These are phyloP conservation scores for Hippoglossus stenolepis DNA, from an alignment of 2,113 vertebrate genomes.

Conservation along the genomic window DNA sequence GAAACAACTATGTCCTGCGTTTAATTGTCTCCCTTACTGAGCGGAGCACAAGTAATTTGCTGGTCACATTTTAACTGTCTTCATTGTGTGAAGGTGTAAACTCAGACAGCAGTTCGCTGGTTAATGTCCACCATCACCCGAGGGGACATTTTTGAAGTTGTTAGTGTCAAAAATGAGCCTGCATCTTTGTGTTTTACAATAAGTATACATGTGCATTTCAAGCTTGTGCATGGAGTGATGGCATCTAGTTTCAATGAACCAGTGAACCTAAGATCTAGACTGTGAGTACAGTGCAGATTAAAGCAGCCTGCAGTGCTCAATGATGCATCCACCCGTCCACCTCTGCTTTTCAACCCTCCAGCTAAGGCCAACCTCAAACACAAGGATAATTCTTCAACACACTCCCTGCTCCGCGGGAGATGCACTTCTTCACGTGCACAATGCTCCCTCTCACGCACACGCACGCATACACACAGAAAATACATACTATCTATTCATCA, in stretches of 20 bases:
- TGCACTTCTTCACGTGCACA: constrained; percentile 32
- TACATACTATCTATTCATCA: constrained; percentile 49
- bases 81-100: constrained; percentile 53
- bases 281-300: constrained; percentile 43
- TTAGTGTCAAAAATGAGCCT: constrained; percentile 11
- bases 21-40: constrained; percentile 57
- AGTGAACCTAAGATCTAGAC: constrained; percentile 27
- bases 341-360: constrained; percentile 61
- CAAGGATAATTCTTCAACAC: constrained; percentile 58
- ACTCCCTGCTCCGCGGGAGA: constrained; percentile 34
- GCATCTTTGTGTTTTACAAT: constrained; percentile 4
- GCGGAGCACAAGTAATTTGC: constrained; percentile 50
- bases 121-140: constrained; percentile 4
- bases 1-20: constrained; percentile 43
- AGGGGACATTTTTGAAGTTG: neutral
- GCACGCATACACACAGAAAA: constrained; percentile 8
- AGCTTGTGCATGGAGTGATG: constrained; percentile 7
- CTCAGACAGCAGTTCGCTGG: constrained; percentile 21
- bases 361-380: constrained; percentile 63
- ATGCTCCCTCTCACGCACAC: neutral
- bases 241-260: constrained; percentile 23
- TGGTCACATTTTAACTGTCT: constrained; percentile 54
- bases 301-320: constrained; percentile 65
- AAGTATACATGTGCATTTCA: constrained; percentile 7
- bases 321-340: constrained; percentile 60